Percentiles rank a stretch among this genome's conserved stretches.
phyloP scores from a whole-genome alignment of 2,888 invertebrate genomes.

The Scaptomyza flava region DNA sequence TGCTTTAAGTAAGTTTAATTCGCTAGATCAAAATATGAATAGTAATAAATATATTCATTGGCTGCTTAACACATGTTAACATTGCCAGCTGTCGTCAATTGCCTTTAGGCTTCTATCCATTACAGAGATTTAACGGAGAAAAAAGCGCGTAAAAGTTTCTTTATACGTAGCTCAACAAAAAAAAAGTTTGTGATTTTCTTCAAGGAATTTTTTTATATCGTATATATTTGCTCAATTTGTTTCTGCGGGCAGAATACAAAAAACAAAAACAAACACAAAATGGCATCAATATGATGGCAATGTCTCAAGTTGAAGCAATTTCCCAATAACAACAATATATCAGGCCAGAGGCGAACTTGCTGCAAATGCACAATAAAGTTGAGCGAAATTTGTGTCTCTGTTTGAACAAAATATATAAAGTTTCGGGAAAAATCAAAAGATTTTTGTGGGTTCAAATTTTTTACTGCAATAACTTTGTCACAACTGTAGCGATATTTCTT shows the following conservation, averaged over 20 bases:
- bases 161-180: conserved; percentile 11
- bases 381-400: conserved; percentile 1
- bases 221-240: conserved; percentile 5
- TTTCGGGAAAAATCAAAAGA: neutral
- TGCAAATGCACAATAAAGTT: conserved; percentile 34
- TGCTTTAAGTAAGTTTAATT: conserved; percentile 2
- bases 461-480: neutral
- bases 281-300: conserved; percentile 54
- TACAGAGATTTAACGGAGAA: neutral
- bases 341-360: conserved; percentile 15
- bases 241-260: conserved; percentile 34
- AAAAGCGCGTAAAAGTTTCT: conserved; percentile 36
- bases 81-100: conserved; percentile 61
- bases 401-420: conserved; percentile 5
- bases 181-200: conserved; percentile 38
- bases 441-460: neutral
- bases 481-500: neutral
- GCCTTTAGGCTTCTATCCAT: conserved; percentile 36
- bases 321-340: conserved; percentile 43
- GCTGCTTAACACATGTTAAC: conserved; percentile 48
- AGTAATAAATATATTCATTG: conserved; percentile 39
- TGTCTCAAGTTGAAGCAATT: conserved; percentile 64
- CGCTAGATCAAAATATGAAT: conserved; percentile 28
- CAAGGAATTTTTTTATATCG: conserved; percentile 4
- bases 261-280: conserved; percentile 10